Evolutionary conservation across 2,797 vertebrate genomes (phyloP).

Genomic region (Pseudopleuronectes americanus): DNA sequence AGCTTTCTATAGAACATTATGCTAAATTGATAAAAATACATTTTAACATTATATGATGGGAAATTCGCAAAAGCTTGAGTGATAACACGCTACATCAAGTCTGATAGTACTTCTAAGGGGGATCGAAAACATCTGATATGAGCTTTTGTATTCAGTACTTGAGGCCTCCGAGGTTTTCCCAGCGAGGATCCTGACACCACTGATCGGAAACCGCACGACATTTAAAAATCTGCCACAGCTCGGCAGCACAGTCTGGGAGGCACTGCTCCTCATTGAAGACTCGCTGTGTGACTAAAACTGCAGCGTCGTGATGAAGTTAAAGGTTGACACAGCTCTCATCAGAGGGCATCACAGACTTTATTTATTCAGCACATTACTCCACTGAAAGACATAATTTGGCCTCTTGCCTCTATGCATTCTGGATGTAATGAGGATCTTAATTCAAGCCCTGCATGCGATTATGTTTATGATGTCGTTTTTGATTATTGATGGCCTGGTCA

Average conservation of each 20-base stretch:
- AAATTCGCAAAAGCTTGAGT: background rate
- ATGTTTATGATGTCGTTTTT: conserved; percentile 47
- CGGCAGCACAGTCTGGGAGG: background rate
- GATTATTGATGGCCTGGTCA: conserved; percentile 44
- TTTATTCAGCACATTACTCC: conserved; percentile 47
- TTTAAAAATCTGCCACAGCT: background rate
- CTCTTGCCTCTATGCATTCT: conserved; percentile 52
- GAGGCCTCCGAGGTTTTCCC: background rate
- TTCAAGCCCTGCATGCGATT: conserved; percentile 35
- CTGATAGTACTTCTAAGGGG: background rate
- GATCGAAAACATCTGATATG: background rate
- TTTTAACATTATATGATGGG: background rate
- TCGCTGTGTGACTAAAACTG: background rate
- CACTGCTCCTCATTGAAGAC: background rate
- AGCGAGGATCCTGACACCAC: background rate
- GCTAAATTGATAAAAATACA: no score
- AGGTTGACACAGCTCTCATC: conserved; percentile 6
- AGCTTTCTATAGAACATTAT: no score
- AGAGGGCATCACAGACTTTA: conserved; percentile 25
- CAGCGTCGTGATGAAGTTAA: conserved; percentile 23
- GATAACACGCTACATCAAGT: background rate
- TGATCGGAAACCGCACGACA: background rate
- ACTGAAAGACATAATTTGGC: conserved; percentile 41
- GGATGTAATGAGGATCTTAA: conserved; percentile 61
- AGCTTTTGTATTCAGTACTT: no score